phyloP scores from a whole-genome alignment of 2,888 invertebrate genomes.

The Sinopyrophorus schimmeli region DNA sequence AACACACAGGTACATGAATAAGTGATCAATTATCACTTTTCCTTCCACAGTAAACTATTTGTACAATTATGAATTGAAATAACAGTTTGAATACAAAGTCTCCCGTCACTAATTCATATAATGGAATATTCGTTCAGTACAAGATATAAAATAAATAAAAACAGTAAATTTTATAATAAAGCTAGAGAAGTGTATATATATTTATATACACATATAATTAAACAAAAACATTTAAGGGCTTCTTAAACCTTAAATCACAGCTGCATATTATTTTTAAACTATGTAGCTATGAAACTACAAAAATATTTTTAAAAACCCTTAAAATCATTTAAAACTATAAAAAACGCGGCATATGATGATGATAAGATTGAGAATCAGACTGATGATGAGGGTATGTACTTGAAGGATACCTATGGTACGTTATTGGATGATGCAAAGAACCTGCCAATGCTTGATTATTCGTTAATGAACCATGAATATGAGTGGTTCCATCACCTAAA shows the following conservation, averaged over 20 bases:
- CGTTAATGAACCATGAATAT: slow-evolving; percentile 55
- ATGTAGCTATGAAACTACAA: slow-evolving; percentile 33
- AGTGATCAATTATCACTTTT: slow-evolving; percentile 25
- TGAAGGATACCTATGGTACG: slow-evolving; percentile 48
- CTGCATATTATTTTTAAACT: slow-evolving; percentile 36
- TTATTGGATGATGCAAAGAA: slow-evolving; percentile 45
- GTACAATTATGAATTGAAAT: too few relatives aligned
- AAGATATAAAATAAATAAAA: slow-evolving; percentile 21
- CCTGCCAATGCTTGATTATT: slow-evolving; percentile 43
- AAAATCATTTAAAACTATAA: slow-evolving; percentile 41
- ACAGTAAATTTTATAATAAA: too few relatives aligned
- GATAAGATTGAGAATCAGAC: slow-evolving; percentile 42
- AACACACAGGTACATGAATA: slow-evolving; percentile 35
- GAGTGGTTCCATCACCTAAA: slow-evolving; percentile 82
- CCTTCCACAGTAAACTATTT: slow-evolving; percentile 18
- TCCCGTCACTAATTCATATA: too few relatives aligned
- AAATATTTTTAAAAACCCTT: slow-evolving; percentile 23
- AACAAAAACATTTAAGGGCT: slow-evolving; percentile 27
- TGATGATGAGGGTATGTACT: slow-evolving; percentile 46
- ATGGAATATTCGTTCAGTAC: too few relatives aligned
- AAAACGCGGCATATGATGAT: slow-evolving; percentile 43
- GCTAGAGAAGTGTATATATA: too few relatives aligned
- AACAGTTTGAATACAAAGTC: too few relatives aligned
- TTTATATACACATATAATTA: slow-evolving; percentile 12
- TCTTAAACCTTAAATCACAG: slow-evolving; percentile 37